Conservation (phyloP, 1,140 invertebrate species). For the Eufriesea mexicana region DNA sequence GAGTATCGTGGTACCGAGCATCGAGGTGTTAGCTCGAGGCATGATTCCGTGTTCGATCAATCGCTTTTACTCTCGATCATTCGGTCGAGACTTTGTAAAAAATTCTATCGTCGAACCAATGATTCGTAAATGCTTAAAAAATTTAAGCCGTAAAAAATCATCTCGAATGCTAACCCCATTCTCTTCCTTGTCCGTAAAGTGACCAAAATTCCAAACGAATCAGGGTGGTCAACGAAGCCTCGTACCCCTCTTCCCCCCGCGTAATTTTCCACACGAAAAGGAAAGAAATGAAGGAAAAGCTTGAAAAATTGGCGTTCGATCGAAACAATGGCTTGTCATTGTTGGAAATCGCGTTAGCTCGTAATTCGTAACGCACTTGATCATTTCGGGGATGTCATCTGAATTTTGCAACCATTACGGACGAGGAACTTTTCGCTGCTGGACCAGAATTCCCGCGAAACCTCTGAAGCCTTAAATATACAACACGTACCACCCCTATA, state of each 20-base stretch:
- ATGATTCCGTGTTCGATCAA: background rate
- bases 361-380: background rate
- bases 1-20: background rate
- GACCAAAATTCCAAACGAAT: background rate
- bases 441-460: background rate
- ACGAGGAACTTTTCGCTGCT: background rate
- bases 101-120: background rate
- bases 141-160: slow-evolving; percentile 17
- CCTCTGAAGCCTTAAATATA: background rate
- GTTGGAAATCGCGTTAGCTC: background rate
- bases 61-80: background rate
- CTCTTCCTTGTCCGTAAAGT: background rate
- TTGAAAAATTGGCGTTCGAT: background rate
- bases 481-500: background rate
- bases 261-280: no score
- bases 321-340: background rate
- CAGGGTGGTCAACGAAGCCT: background rate
- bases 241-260: no score
- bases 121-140: slow-evolving; percentile 21
- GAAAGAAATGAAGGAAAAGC: background rate
- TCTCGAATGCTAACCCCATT: background rate
- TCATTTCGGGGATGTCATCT: background rate
- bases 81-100: slow-evolving; percentile 17
- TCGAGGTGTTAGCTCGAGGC: background rate
- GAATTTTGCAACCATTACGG: background rate